These are phyloP conservation scores for Galerucella calmariensis DNA, from an alignment of 2,888 invertebrate genomes.

Conservation along the genomic window DNA sequence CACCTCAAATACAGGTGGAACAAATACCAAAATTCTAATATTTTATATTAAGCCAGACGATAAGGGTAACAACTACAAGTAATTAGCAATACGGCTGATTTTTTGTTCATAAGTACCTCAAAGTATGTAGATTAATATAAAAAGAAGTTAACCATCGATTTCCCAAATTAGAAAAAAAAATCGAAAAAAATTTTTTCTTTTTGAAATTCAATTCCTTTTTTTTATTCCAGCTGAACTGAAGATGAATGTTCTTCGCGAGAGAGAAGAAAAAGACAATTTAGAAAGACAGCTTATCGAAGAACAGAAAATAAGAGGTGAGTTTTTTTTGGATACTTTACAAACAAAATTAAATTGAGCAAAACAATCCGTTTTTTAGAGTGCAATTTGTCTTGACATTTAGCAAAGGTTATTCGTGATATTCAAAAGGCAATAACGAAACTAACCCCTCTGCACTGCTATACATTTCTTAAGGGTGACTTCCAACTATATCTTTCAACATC, in stretches of 20 bases:
- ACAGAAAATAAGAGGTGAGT: slow-evolving; percentile 93
- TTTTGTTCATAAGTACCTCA: too few species aligned
- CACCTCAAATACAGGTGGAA: not conserved
- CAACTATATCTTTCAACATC: slow-evolving; percentile 52
- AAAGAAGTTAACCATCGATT: too few species aligned
- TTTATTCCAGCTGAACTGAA: slow-evolving; percentile 90
- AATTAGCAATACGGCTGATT: too few species aligned
- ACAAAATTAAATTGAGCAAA: slow-evolving; percentile 24
- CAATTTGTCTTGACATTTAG: slow-evolving; percentile 54
- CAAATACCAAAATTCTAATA: not conserved
- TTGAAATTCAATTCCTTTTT: too few species aligned
- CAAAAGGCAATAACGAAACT: slow-evolving; percentile 57
- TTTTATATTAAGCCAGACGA: too few species aligned
- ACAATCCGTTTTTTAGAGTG: slow-evolving; percentile 24
- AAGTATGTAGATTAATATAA: too few species aligned
- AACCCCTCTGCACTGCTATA: slow-evolving; percentile 60
- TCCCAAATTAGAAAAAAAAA: too few species aligned
- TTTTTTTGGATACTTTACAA: not conserved
- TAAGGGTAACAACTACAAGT: too few species aligned
- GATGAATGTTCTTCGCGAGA: slow-evolving; percentile 93
- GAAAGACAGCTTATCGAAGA: slow-evolving; percentile 94
- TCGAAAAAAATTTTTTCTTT: too few species aligned
- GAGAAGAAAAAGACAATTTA: slow-evolving; percentile 92
- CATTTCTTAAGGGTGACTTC: slow-evolving; percentile 60
- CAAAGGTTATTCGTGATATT: slow-evolving; percentile 56